Evolutionary conservation across 2,113 vertebrate genomes (phyloP), one percentile per base, ranked within the genome.

Genomic region (Eubucco bourcierii): DNA sequence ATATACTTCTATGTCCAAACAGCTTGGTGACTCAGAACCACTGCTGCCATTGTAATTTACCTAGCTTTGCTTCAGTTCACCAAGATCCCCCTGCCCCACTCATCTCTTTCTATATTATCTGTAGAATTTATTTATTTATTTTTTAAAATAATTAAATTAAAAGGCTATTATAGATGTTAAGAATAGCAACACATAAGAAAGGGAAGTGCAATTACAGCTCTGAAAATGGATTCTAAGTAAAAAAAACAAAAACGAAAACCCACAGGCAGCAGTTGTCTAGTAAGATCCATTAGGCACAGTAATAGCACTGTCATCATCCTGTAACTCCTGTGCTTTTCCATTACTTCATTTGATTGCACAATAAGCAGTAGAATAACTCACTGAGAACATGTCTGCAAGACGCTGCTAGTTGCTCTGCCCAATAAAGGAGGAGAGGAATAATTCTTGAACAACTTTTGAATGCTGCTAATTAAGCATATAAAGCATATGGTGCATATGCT

Each of bases 361-460:
- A 31, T 31, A 67, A 84, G 31, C 7, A 71, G 76, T 46, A 77
- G 52, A 73, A 41, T 52, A 91, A 24, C 33, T 93, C 65, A 47
- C 20, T 63, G 71, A 44, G 76, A 82, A 75, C 0, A 0, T 25
- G 53, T 27, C 55, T 67, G 31, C 53, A 75, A 71, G 56, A 61
- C 21, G 33, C 61, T 59, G 46, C 14, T 73, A 77, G 56, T 12
- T 41, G 6, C 13, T 60, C 12, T 67, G 17, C 20, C 23, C 12
- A 37, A 53, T 33, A 53, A 53, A 37, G 2, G 12, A 9, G 10
- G 18, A 5, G 2, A 4, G 6, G 3, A 9, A 64, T 15, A 0
- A 77, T 74, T 66, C 39, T 76, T 81, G 55, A 77, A 25, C 37
- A 74, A 83, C 66, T 55, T 59, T 5, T 31, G 60, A 70, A 52